Percentiles rank a stretch among this genome's conserved stretches.
phyloP scores from a whole-genome alignment of 1,140 invertebrate genomes.

The Aricia agestis region DNA sequence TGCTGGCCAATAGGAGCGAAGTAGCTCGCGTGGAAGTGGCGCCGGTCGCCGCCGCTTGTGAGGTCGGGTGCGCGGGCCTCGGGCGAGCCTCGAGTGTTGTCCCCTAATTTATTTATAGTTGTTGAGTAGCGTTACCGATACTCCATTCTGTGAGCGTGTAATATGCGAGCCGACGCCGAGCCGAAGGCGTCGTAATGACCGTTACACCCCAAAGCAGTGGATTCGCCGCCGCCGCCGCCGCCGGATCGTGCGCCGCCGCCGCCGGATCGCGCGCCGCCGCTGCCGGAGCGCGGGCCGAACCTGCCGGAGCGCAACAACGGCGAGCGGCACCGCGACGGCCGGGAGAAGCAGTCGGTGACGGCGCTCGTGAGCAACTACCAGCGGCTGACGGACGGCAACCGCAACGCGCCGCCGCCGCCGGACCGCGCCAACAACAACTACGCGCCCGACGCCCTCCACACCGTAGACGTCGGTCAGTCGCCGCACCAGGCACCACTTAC shows the following conservation, averaged over 20 bases:
- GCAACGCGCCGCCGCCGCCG: conserved; percentile 41
- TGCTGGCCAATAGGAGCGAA: too few species aligned
- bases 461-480: conserved; percentile 47
- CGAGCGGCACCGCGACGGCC: conserved; percentile 30
- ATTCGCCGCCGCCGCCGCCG: conserved; percentile 21
- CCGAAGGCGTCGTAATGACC: background rate
- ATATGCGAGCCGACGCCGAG: background rate
- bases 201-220: conserved; percentile 2
- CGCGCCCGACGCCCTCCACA: conserved; percentile 34
- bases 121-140: background rate
- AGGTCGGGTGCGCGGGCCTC: background rate
- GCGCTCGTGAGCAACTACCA: conserved; percentile 63
- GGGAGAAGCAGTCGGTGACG: conserved; percentile 46
- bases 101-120: background rate
- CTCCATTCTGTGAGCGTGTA: background rate
- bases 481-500: conserved; percentile 53
- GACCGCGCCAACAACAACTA: conserved; percentile 33
- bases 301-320: conserved; percentile 30
- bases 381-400: conserved; percentile 47
- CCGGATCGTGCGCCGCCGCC: conserved; percentile 34
- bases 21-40: background rate
- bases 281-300: conserved; percentile 33
- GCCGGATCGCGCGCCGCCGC: conserved; percentile 35
- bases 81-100: background rate
- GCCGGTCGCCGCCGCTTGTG: background rate